Evolutionary conservation across 2,888 invertebrate species (phyloP).

Genomic region (Drosophila greeni): DNA sequence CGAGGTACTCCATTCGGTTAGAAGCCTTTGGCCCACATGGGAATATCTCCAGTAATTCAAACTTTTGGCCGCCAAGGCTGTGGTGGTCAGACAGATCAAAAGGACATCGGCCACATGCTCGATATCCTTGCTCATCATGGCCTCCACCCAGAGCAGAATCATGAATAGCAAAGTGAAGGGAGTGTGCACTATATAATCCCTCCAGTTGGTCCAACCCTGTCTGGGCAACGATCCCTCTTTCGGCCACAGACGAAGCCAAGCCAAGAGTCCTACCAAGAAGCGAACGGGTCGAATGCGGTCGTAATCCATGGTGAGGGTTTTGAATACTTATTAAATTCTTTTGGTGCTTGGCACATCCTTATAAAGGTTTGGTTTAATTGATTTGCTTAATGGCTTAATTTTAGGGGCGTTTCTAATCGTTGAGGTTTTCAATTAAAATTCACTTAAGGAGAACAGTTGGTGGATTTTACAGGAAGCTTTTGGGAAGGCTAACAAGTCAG

Average conservation of each 20-base stretch:
- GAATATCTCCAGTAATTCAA: constrained; percentile 46
- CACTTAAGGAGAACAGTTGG: constrained; percentile 41
- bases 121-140: constrained; percentile 42
- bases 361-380: constrained; percentile 32
- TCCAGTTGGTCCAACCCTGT: constrained; percentile 6
- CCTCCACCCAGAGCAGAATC: constrained; percentile 50
- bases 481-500: not conserved
- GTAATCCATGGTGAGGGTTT: constrained; percentile 22
- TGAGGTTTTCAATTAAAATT: constrained; percentile 53
- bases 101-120: constrained; percentile 45
- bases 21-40: constrained; percentile 30
- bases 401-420: constrained; percentile 37
- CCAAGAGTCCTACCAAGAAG: constrained; percentile 27
- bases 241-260: constrained; percentile 38
- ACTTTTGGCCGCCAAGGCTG: constrained; percentile 40
- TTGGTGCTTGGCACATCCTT: constrained; percentile 10
- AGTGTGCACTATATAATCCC: constrained; percentile 30
- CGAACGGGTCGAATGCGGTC: constrained; percentile 44
- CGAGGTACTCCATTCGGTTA: constrained; percentile 46
- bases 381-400: constrained; percentile 51
- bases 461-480: constrained; percentile 12
- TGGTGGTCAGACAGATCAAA: constrained; percentile 44
- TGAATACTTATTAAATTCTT: constrained; percentile 9
- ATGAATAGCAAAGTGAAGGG: constrained; percentile 25
- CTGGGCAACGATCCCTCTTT: not conserved